Evolutionary conservation across 1,140 invertebrate genomes (phyloP).

Genomic region (Lepeophtheirus salmonis): DNA sequence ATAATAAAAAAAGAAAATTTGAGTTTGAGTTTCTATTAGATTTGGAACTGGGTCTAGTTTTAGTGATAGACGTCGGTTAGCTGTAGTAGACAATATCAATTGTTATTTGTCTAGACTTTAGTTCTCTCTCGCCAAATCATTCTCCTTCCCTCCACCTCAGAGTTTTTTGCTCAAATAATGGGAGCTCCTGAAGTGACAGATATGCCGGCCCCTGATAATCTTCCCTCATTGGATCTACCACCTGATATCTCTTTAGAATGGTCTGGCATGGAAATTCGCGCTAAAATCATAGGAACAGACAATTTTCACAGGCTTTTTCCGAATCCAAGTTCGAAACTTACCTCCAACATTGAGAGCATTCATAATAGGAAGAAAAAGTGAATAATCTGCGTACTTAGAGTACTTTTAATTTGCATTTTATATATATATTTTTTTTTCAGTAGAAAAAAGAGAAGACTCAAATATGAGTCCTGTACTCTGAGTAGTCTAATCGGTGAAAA

Average conservation of each 20-base stretch:
- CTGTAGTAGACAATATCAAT: too few relatives aligned
- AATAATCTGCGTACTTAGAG: too few relatives aligned
- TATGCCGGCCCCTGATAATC: neutral
- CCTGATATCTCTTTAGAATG: neutral
- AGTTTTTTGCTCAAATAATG: too few relatives aligned
- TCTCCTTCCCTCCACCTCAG: too few relatives aligned
- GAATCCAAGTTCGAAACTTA: neutral
- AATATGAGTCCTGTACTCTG: neutral
- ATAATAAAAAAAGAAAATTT: too few relatives aligned
- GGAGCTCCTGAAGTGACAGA: neutral
- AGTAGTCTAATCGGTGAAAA: neutral
- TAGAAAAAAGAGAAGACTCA: neutral
- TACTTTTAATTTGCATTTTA: neutral
- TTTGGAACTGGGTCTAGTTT: too few relatives aligned
- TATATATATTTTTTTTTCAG: neutral
- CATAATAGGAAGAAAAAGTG: neutral
- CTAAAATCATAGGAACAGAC: neutral
- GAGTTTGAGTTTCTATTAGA: too few relatives aligned
- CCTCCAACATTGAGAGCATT: neutral
- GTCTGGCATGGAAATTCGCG: neutral
- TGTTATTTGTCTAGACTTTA: too few relatives aligned
- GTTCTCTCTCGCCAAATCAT: too few relatives aligned
- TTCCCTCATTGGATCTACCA: neutral
- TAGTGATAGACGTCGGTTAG: too few relatives aligned
- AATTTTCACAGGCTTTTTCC: neutral